Percentiles rank a stretch among this genome's conserved stretches.
Conservation (phyloP, 2,113 vertebrate species). For the Glareola pratincola region DNA sequence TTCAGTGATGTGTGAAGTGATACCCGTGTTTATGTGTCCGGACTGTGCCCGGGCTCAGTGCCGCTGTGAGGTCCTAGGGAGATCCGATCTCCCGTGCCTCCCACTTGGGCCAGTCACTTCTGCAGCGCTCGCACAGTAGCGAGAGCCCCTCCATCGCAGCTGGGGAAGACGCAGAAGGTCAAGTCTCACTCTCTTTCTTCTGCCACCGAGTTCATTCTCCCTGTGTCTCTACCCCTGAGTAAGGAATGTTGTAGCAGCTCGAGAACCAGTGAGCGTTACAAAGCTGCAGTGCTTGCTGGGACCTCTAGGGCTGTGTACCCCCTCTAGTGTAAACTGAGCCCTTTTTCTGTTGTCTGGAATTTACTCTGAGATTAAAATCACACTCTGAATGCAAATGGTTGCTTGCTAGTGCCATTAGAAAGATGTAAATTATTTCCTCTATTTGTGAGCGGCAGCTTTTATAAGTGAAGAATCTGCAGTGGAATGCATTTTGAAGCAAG, state of each 20-base stretch:
- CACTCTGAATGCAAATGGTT: not conserved
- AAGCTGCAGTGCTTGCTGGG: not conserved
- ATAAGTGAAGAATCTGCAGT: not conserved
- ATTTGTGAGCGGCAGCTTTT: not conserved
- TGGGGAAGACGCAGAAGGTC: not conserved
- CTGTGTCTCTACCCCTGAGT: not conserved
- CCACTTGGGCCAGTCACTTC: not conserved
- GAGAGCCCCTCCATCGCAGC: not conserved
- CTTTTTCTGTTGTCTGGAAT: not conserved
- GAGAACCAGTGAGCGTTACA: not conserved
- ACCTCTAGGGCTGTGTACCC: not conserved
- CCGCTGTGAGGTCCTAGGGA: not conserved
- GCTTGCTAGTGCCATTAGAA: not conserved
- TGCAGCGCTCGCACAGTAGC: not conserved
- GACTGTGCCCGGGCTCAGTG: not conserved
- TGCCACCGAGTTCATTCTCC: not conserved
- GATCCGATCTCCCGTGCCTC: not conserved
- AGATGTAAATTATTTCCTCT: not conserved
- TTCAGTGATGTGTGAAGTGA: not conserved
- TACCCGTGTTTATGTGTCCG: not conserved
- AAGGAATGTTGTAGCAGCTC: not conserved
- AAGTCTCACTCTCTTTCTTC: not conserved
- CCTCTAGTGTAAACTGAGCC: constrained; percentile 13
- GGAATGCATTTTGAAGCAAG: not conserved
- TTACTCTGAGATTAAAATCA: not conserved